Base-by-base conservation (phyloP, 2,888 invertebrate species). In the Mechanitis mazaeus region DNA sequence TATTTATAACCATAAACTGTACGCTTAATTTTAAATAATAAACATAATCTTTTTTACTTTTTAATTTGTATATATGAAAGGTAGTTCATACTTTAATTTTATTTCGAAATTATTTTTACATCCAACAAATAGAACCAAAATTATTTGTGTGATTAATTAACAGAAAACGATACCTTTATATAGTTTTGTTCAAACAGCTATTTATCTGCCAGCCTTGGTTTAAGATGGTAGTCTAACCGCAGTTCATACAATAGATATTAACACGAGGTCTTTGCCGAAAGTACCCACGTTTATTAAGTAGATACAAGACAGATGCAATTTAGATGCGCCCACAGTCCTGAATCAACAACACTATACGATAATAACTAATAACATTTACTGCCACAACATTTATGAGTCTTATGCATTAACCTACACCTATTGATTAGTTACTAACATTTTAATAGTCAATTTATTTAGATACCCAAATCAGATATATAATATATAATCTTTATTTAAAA, bases 211-310 rank as follows among this genome's bases (percentile, higher is more conserved):
- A 33, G 61, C 67, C 66, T 68, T 68, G 64, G 35, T 33, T 62
- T 50, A 45, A 55, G 55, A 60, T 58, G 31, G 55, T 61, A 61
- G 54, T 63, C 64, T 64, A 56, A 65, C 59, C 53, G 59, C 56
- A 11, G 54, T 57, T 61, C 58, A 65, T 58, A 82, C 84, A 85
- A 85, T 84, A 75, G 77, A 76, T 80, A 79, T 80, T 76, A 76
- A 75, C 65, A 74, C 84, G 84, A 85, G 85, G 85, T 81, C 83
- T 75, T 67, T 75, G 67, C 77, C 79, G 78, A 78, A 81, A 80
- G 76, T 85, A 81, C 84, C 80, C 84, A 85, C 85, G 83, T 84
- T 78, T 73, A 71, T 77, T 83, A 76, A 55, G 35, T n/a, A 72
- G 67, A 71, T 69, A 75, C 72, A 75, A 72, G 77, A 79, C 80